These are phyloP conservation scores for Metellina segmentata DNA, from an alignment of 2,888 invertebrate species.

Conservation along the genomic window DNA sequence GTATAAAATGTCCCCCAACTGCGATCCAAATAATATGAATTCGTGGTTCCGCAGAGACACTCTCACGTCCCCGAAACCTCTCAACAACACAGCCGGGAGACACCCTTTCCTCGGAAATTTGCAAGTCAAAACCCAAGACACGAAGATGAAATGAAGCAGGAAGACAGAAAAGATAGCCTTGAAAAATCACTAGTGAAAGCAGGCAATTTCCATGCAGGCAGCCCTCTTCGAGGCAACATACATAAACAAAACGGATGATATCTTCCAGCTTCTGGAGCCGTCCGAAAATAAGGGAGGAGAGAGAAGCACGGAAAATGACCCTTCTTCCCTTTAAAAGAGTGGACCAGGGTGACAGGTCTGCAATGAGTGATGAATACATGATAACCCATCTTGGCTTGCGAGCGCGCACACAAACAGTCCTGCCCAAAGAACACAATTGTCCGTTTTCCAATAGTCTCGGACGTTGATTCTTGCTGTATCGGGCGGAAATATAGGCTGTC, in stretches of 20 bases:
- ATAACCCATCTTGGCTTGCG: constrained; percentile 61
- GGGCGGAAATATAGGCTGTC: constrained; percentile 74
- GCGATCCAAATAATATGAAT: constrained; percentile 62
- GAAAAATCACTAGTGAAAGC: constrained; percentile 41
- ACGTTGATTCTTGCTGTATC: constrained; percentile 61
- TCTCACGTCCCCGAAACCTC: neutral
- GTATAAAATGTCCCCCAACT: constrained; percentile 7
- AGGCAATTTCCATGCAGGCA: constrained; percentile 66
- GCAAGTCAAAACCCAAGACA: constrained; percentile 70
- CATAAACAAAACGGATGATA: constrained; percentile 52
- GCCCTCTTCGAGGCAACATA: neutral
- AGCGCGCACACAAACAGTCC: constrained; percentile 38
- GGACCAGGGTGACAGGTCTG: constrained; percentile 47
- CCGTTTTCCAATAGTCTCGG: constrained; percentile 70
- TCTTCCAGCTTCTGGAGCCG: constrained; percentile 5
- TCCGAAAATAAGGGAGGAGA: neutral
- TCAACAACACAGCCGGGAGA: neutral
- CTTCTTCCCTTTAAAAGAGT: constrained; percentile 34
- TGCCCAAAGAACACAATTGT: constrained; percentile 59
- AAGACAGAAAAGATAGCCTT: constrained; percentile 42
- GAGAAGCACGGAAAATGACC: constrained; percentile 64
- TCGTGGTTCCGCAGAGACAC: constrained; percentile 20
- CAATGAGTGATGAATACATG: constrained; percentile 73
- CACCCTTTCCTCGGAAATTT: constrained; percentile 41
- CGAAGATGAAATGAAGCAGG: constrained; percentile 56